These are phyloP conservation scores for Pantala flavescens DNA, from an alignment of 1,140 invertebrate genomes.

Conservation along the genomic window DNA sequence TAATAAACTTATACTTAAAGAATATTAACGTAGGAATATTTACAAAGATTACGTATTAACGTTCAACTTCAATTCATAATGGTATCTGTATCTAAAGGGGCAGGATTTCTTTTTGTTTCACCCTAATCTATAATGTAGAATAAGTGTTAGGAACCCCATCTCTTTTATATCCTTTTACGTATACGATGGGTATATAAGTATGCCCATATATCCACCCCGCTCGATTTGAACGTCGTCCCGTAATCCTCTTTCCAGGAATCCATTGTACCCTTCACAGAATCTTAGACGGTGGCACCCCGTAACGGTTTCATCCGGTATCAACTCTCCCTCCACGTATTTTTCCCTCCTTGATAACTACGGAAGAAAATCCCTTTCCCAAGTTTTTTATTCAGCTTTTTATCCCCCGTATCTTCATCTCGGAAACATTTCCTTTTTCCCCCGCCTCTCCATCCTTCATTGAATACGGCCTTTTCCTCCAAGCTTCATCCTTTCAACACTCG, in stretches of 20 bases:
- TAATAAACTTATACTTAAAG: no score
- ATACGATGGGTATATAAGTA: no score
- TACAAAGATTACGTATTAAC: no score
- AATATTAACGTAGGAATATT: no score
- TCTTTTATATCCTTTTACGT: no score
- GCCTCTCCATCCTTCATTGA: not conserved
- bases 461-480: not conserved
- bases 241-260: not conserved
- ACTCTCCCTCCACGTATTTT: not conserved
- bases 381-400: not conserved
- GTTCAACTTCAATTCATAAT: no score
- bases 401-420: slow-evolving; percentile 2
- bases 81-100: no score
- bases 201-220: no score
- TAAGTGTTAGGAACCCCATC: no score
- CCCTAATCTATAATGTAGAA: no score
- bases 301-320: not conserved
- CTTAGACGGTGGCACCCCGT: not conserved
- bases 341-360: not conserved
- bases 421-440: not conserved
- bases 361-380: not conserved
- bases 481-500: not conserved
- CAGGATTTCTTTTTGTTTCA: no score
- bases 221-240: not conserved
- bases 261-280: not conserved